phyloP scores from a whole-genome alignment of 2,797 vertebrate species.

The Pipistrellus kuhlii region DNA sequence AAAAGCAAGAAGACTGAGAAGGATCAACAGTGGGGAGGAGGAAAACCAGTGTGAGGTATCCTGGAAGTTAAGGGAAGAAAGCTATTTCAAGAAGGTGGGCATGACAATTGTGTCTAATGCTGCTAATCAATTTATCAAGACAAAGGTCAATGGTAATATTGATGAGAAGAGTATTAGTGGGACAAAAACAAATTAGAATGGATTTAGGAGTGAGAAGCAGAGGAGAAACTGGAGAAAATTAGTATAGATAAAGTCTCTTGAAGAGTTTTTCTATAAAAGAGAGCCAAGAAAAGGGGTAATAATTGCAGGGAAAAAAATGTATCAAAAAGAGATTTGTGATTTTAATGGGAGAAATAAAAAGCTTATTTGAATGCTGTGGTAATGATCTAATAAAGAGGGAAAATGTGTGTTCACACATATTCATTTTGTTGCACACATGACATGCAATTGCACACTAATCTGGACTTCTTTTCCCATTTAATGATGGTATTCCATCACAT shows the following conservation, averaged over 20 bases:
- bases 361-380: not conserved
- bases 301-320: not conserved
- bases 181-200: slow-evolving; percentile 63
- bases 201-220: slow-evolving; percentile 32
- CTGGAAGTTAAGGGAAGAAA: not conserved
- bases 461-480: not conserved
- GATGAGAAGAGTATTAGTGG: slow-evolving; percentile 49
- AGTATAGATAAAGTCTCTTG: not conserved
- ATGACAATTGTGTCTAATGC: not conserved
- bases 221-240: slow-evolving; percentile 39
- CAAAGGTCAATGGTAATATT: slow-evolving; percentile 35
- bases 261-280: not conserved
- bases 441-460: not conserved
- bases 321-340: not conserved
- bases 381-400: not conserved
- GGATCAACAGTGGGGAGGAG: not conserved
- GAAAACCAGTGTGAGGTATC: not conserved
- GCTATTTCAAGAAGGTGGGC: not conserved
- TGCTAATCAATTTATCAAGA: slow-evolving; percentile 39
- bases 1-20: not conserved
- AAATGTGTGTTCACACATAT: not conserved
- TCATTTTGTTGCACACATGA: slow-evolving; percentile 3
- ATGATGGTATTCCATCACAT: not conserved
- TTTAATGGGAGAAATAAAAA: slow-evolving; percentile 16
- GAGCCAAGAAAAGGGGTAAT: slow-evolving; percentile 28